Conservation (phyloP, 2,888 invertebrate species). For the Cotesia congregata region DNA sequence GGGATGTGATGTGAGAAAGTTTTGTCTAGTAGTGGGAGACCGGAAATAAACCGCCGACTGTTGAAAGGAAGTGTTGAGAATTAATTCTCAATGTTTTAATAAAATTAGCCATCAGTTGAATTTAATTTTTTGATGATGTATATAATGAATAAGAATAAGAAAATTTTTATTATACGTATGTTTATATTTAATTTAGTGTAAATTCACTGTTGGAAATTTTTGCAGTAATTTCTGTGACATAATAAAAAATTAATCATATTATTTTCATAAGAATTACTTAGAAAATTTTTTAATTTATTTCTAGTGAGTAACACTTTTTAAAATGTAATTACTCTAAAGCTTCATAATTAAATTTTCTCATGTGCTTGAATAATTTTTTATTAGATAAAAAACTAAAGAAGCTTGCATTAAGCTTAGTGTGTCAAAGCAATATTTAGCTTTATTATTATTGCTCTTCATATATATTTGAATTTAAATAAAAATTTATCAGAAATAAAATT, state of each 20-base stretch:
- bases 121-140: neutral
- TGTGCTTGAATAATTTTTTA: no score
- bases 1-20: constrained; percentile 19
- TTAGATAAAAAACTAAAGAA: no score
- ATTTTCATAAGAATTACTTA: no score
- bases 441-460: no score
- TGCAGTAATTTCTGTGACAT: neutral
- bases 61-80: constrained; percentile 30
- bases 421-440: no score
- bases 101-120: constrained; percentile 14
- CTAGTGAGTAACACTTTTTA: no score
- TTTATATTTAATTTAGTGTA: neutral
- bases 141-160: neutral
- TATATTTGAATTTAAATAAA: no score
- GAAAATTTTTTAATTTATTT: no score
- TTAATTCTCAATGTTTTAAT: constrained; percentile 17
- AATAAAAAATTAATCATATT: neutral
- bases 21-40: constrained; percentile 29
- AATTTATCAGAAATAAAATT: no score
- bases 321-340: no score
- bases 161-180: neutral
- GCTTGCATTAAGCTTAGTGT: no score
- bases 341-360: no score
- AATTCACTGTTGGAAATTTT: neutral
- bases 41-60: constrained; percentile 44